Base-by-base conservation (phyloP, 2,113 vertebrate species). In the Calonectris borealis region DNA sequence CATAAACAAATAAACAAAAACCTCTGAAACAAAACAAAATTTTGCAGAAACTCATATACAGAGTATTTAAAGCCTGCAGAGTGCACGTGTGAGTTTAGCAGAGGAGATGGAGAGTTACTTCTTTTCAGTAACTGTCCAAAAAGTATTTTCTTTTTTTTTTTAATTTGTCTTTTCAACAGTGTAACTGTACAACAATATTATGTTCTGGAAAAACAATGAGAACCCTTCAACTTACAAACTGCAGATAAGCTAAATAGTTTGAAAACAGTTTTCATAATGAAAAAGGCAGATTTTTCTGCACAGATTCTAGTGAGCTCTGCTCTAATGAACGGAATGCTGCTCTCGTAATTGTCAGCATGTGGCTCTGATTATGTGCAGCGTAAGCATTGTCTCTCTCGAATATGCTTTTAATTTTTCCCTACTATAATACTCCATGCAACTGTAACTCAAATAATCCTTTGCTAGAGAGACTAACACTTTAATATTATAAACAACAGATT, bases 101-200 rank as follows among this genome's bases (percentile, higher is more conserved):
- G 73, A 73, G 16, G 34, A 29, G 3, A 46, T 2, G 20, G 12
- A 34, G 16, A 42, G 4, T 40, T 44, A 18, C 5, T 54, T 78
- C 31, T 54, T 82, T 93, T n/a, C 51, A 77, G 5, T 19, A 51
- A 18, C 5, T 27, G 5, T 17, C 55, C 12, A 16, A 27, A 80
- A 73, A 55, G 7, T 44, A 2, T 12, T 51, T 16, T 2, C 0
- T 3, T 13, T 18, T 18, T 21, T 32, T 4, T 26, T 12, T 6
- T 0, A 5, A 26, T 34, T 60, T 34, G 1, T 57, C 1, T 49
- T 82, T 87, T 87, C 36, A 17, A 31, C 7, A 25, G 6, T 13
- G 12, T 44, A 38, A 20, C 48, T 65, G 8, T 49, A 36, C 27
- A 79, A 21, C 4, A 12, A 2, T 36, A 3, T 21, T 38, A 8